Percentiles rank a stretch among this genome's conserved stretches.
Evolutionary conservation across 2,888 invertebrate species (phyloP).

Genomic region (Plutella xylostella): DNA sequence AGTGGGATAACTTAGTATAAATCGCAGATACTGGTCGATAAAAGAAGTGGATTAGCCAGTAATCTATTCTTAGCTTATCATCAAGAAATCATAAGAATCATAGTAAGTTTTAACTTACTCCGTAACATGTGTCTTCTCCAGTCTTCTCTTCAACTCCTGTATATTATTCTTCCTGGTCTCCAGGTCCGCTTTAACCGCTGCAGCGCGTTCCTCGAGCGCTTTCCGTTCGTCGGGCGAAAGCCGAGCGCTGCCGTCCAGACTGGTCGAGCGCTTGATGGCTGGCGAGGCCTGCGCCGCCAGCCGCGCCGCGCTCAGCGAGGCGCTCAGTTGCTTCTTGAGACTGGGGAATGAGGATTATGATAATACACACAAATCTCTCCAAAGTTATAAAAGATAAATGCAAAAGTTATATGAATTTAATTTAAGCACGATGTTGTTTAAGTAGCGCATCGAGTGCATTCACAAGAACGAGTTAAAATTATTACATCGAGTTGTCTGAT

Average conservation of each 20-base stretch:
- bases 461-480: no score
- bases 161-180: conserved; percentile 84
- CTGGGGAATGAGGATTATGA: no score
- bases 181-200: conserved; percentile 72
- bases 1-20: neutral
- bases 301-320: conserved; percentile 67
- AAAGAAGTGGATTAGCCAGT: neutral
- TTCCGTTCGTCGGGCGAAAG: conserved; percentile 65
- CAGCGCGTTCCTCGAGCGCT: conserved; percentile 66
- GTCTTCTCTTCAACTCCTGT: conserved; percentile 81
- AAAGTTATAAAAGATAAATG: no score
- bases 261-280: conserved; percentile 30
- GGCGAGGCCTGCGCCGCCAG: conserved; percentile 42
- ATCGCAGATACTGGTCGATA: neutral
- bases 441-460: no score
- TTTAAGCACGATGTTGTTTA: no score
- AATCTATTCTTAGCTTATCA: neutral
- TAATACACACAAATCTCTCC: no score
- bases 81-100: neutral
- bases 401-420: no score
- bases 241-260: conserved; percentile 46
- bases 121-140: conserved; percentile 87
- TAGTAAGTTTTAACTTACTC: conserved; percentile 80
- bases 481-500: no score
- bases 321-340: conserved; percentile 75